These are phyloP conservation scores for Melipona bicolor DNA, from an alignment of 2,888 invertebrate species.

Conservation along the genomic window DNA sequence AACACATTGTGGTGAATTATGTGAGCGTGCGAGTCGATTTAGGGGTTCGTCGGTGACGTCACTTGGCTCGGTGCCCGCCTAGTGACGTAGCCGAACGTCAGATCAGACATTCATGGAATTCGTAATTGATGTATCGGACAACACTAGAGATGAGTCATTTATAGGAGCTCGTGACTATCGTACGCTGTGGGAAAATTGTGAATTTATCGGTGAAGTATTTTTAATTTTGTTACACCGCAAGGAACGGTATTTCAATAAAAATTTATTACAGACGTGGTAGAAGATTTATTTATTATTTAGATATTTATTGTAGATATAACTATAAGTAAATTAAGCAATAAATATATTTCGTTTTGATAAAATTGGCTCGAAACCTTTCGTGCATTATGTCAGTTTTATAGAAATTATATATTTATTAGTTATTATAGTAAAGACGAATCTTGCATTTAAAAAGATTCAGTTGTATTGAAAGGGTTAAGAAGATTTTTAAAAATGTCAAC, in stretches of 20 bases:
- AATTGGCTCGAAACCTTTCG: too few relatives aligned
- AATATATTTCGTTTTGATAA: too few relatives aligned
- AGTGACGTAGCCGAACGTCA: constrained; percentile 30
- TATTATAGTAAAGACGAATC: not conserved
- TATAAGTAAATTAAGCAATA: too few relatives aligned
- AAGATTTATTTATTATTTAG: too few relatives aligned
- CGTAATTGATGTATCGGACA: constrained; percentile 18
- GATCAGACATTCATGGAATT: constrained; percentile 43
- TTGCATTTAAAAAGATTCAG: not conserved
- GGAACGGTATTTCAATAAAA: too few relatives aligned
- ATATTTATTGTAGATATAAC: too few relatives aligned
- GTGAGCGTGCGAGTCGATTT: not conserved
- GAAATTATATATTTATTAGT: not conserved
- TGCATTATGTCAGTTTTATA: not conserved
- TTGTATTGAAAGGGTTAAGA: not conserved
- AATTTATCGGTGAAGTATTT: not conserved
- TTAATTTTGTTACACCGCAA: not conserved
- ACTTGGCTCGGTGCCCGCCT: constrained; percentile 14
- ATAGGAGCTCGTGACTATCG: not conserved
- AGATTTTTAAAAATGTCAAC: not conserved
- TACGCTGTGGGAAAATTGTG: not conserved
- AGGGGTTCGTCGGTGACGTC: constrained; percentile 24
- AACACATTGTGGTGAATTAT: not conserved
- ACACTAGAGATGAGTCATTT: constrained; percentile 10
- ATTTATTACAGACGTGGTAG: not conserved